A percentile compares a stretch with the other conserved stretches of the same genome.
Evolutionary conservation across 2,113 vertebrate species (phyloP).

Genomic region (Numenius arquata): DNA sequence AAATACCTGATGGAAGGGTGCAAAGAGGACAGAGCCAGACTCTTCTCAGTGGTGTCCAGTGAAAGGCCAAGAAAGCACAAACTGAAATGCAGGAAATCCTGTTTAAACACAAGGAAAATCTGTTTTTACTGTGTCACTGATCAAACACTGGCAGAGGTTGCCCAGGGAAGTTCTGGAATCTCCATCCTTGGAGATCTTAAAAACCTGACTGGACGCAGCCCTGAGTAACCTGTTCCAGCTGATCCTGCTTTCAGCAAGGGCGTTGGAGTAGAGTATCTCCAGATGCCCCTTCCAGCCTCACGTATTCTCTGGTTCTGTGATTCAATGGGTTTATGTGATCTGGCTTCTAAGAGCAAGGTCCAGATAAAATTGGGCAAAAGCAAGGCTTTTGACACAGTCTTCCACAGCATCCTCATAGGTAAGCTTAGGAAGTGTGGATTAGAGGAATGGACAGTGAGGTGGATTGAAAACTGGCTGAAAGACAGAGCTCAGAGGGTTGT

Average conservation of each 20-base stretch:
- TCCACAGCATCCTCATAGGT: too few species aligned
- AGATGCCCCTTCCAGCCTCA: not conserved
- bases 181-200: not conserved
- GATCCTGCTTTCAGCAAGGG: not conserved
- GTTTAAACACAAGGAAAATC: not conserved
- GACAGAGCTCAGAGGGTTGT: too few species aligned
- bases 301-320: not conserved
- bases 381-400: too few species aligned
- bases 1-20: not conserved
- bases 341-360: not conserved
- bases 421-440: too few species aligned
- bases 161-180: not conserved
- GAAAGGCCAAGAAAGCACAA: not conserved
- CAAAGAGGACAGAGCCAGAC: not conserved
- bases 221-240: not conserved
- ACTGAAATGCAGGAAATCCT: not conserved
- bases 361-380: not conserved
- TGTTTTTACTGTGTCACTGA: rapidly evolving
- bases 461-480: too few species aligned
- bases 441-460: too few species aligned
- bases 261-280: not conserved
- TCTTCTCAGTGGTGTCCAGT: not conserved
- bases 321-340: not conserved
- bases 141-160: not conserved
- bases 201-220: rapidly evolving